A percentile compares a stretch with the other conserved stretches of the same genome.
Conservation (phyloP, 1,140 invertebrate genomes). For the Dreissena rostriformis region DNA sequence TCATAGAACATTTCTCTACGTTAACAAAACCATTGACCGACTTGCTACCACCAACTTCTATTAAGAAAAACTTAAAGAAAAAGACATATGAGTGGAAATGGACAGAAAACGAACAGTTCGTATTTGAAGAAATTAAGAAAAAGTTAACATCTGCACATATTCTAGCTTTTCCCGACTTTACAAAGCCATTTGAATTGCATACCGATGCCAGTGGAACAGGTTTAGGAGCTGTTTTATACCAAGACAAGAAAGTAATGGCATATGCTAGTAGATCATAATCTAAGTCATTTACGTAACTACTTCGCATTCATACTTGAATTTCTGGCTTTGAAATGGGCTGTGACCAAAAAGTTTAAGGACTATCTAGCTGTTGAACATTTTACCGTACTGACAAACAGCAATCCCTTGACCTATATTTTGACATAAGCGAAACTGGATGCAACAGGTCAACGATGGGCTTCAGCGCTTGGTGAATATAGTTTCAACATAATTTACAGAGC, state of each 20-base stretch:
- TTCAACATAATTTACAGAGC: neutral
- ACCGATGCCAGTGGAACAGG: neutral
- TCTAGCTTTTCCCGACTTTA: neutral
- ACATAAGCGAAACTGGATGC: neutral
- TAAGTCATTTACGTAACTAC: neutral
- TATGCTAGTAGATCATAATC: slow-evolving; percentile 8
- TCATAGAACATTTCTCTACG: neutral
- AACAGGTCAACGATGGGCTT: neutral
- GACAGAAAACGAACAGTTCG: neutral
- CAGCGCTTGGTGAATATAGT: neutral
- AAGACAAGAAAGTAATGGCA: neutral
- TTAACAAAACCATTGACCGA: neutral
- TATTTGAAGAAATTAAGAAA: neutral
- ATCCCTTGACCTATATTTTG: neutral
- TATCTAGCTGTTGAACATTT: neutral
- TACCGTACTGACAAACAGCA: neutral
- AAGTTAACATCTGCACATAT: neutral
- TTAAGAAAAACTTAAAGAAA: neutral
- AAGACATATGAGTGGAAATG: neutral
- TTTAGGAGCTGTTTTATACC: neutral
- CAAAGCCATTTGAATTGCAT: neutral
- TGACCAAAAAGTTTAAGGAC: neutral
- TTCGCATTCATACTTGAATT: neutral
- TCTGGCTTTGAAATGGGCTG: neutral
- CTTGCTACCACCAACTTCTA: neutral